Percentiles rank a stretch among this genome's conserved stretches.
Conservation (phyloP, 2,888 invertebrate species). For the Scaptomyza tumidula region DNA sequence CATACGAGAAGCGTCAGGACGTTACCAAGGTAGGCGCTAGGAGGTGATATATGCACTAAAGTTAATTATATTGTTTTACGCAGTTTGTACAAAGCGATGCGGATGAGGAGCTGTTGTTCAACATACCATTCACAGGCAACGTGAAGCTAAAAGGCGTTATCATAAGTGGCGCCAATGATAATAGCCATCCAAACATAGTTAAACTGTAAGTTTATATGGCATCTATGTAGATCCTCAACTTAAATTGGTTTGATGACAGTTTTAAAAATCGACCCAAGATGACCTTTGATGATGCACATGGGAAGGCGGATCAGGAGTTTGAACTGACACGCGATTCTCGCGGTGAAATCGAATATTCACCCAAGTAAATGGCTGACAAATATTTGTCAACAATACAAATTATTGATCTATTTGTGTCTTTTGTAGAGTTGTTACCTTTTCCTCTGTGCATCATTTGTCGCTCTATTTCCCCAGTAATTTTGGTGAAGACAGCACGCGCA, state of each 20-base stretch:
- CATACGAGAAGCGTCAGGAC: conserved; percentile 94
- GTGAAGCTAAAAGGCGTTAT: conserved; percentile 97
- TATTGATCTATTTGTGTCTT: neutral
- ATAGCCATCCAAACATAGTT: conserved; percentile 93
- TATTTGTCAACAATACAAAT: neutral
- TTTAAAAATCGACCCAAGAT: conserved; percentile 97
- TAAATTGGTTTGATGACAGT: conserved; percentile 85
- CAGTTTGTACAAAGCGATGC: conserved; percentile 98
- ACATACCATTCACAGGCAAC: conserved; percentile 98
- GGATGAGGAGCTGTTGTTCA: conserved; percentile 97
- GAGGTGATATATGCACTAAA: neutral
- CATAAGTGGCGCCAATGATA: conserved; percentile 94
- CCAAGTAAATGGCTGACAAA: conserved; percentile 88
- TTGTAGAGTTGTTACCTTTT: conserved; percentile 94
- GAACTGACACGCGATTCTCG: conserved; percentile 91
- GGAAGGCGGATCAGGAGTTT: conserved; percentile 94
- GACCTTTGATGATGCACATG: conserved; percentile 95
- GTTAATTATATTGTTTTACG: conserved; percentile 42
- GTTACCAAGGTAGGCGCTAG: conserved; percentile 87
- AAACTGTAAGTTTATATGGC: conserved; percentile 89
- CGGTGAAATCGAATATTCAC: conserved; percentile 94
- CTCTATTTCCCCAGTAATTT: conserved; percentile 96
- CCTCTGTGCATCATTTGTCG: conserved; percentile 93
- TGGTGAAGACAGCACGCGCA: conserved; percentile 92
- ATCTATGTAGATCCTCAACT: neutral